These are phyloP conservation scores for Leptopilina syphax DNA, from an alignment of 2,888 invertebrate species.

Conservation along the genomic window DNA sequence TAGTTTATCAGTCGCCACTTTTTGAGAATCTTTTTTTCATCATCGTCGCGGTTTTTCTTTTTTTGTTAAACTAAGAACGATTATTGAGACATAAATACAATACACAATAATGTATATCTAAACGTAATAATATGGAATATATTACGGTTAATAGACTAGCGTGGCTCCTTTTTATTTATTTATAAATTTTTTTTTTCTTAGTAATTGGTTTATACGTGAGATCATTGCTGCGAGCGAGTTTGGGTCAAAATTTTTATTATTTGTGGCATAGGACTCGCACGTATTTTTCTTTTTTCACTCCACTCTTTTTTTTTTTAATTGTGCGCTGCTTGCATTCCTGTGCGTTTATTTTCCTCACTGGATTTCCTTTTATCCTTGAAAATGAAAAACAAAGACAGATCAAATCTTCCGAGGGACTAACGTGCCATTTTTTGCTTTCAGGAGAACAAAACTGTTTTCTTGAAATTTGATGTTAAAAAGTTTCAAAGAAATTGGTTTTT, in stretches of 20 bases:
- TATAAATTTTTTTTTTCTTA: slow-evolving; percentile 29
- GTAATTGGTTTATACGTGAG: slow-evolving; percentile 50
- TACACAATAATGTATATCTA: slow-evolving; percentile 68
- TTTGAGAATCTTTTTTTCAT: slow-evolving; percentile 42
- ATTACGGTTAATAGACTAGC: slow-evolving; percentile 70
- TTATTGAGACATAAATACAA: slow-evolving; percentile 74
- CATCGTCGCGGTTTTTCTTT: slow-evolving; percentile 57
- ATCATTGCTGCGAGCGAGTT: slow-evolving; percentile 58
- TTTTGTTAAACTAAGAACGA: slow-evolving; percentile 73
- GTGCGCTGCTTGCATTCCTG: slow-evolving; percentile 32
- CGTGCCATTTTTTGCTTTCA: not conserved
- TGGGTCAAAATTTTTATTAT: slow-evolving; percentile 22
- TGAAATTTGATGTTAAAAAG: no score
- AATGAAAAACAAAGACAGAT: not conserved
- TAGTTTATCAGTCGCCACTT: slow-evolving; percentile 9
- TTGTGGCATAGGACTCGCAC: slow-evolving; percentile 52
- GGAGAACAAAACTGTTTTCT: not conserved
- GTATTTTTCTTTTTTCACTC: not conserved
- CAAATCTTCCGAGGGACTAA: slow-evolving; percentile 21
- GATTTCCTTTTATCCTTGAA: slow-evolving; percentile 16
- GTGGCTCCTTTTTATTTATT: slow-evolving; percentile 56
- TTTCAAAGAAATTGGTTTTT: no score
- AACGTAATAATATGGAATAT: slow-evolving; percentile 72
- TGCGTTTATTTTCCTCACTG: slow-evolving; percentile 28
- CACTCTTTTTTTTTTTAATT: not conserved